Evolutionary conservation across 1,140 invertebrate species (phyloP).

Genomic region (Anoplolepis gracilipes): DNA sequence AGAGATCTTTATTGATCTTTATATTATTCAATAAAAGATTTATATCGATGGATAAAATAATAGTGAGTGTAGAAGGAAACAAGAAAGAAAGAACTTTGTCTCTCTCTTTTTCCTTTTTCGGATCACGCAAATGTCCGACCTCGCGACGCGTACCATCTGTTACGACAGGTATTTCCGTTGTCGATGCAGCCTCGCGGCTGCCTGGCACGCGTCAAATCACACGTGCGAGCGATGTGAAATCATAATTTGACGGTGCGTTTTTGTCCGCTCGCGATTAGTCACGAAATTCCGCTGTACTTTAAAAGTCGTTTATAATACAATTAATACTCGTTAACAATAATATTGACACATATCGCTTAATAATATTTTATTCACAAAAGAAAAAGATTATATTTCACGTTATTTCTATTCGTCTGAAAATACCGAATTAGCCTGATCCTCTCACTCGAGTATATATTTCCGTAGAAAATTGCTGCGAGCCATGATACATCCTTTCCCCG

Average conservation of each 20-base stretch:
- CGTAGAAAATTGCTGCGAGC: constrained; percentile 3
- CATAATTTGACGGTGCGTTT: constrained; percentile 74
- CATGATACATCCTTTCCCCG: constrained; percentile 11
- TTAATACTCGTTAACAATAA: constrained; percentile 39
- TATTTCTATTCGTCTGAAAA: not conserved
- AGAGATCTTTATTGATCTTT: not conserved
- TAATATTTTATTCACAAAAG: not conserved
- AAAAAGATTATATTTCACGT: not conserved
- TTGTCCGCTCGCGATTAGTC: constrained; percentile 22
- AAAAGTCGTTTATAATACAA: constrained; percentile 5
- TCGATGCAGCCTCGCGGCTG: constrained; percentile 46
- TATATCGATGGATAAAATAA: not conserved
- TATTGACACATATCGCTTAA: not conserved
- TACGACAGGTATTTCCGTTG: constrained; percentile 51
- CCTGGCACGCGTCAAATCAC: constrained; percentile 75
- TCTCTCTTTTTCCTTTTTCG: not conserved
- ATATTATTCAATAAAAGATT: not conserved
- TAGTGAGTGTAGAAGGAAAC: not conserved
- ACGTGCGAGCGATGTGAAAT: constrained; percentile 73
- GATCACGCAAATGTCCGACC: constrained; percentile 29
- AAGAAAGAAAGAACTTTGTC: constrained; percentile 10
- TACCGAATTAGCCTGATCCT: not conserved
- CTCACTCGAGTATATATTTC: constrained; percentile 5
- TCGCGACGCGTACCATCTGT: constrained; percentile 72
- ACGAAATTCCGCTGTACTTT: constrained; percentile 25